Conservation (phyloP, 35 echinoderm and acorn worm species). For the Lytechinus variegatus region DNA sequence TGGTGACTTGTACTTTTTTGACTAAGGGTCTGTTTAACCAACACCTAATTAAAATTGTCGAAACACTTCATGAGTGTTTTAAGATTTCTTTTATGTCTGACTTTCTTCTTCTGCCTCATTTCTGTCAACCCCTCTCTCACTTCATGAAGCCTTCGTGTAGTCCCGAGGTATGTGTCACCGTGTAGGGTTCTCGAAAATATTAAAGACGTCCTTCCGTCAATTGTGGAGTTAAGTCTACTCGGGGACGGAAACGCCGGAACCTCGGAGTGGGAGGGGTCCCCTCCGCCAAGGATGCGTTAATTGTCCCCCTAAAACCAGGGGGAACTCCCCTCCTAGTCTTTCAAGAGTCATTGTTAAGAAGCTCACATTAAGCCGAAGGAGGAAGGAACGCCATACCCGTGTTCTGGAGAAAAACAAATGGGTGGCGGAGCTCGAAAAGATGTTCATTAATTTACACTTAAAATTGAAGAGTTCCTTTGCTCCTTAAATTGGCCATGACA, state of each 20-base stretch:
- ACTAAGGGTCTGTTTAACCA: constrained; percentile 12
- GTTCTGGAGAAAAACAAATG: constrained; percentile 34
- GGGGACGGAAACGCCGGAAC: constrained; percentile 34
- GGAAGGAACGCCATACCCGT: constrained; percentile 31
- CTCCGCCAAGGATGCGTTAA: constrained; percentile 30
- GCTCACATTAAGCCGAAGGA: not conserved
- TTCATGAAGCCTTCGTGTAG: constrained; percentile 31
- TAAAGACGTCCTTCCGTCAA: constrained; percentile 41
- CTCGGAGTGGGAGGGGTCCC: constrained; percentile 36
- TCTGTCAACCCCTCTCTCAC: constrained; percentile 4
- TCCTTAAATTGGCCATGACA: constrained; percentile 43
- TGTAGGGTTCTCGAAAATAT: constrained; percentile 43
- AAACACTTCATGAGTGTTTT: constrained; percentile 11
- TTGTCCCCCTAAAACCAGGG: constrained; percentile 18
- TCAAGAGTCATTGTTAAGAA: constrained; percentile 37
- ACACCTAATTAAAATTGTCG: constrained; percentile 29
- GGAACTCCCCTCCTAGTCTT: constrained; percentile 50
- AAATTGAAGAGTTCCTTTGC: constrained; percentile 48
- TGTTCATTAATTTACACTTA: constrained; percentile 52
- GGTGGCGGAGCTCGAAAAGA: constrained; percentile 37
- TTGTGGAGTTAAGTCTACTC: constrained; percentile 13
- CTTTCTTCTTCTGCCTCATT: constrained; percentile 2
- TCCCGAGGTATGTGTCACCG: constrained; percentile 47
- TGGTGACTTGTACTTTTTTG: not conserved
- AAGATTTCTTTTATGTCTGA: not conserved